Percentiles rank a stretch among this genome's conserved stretches.
These are phyloP conservation scores for Fregetta grallaria DNA, from an alignment of 2,113 vertebrate genomes.

Conservation along the genomic window DNA sequence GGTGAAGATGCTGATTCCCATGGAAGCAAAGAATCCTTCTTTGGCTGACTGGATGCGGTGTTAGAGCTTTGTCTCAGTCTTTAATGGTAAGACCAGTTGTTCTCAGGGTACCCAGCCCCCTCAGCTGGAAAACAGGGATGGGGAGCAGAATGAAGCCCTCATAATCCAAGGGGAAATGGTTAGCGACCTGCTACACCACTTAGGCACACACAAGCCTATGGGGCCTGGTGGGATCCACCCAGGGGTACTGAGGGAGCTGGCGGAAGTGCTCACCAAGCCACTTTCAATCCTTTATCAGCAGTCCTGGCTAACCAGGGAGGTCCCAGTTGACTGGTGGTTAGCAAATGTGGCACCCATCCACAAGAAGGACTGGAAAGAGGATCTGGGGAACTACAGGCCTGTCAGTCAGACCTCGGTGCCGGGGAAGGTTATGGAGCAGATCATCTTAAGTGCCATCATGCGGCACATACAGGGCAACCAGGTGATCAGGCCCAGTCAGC, in stretches of 20 bases:
- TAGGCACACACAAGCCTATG: neutral
- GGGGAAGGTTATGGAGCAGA: neutral
- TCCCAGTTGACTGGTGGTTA: neutral
- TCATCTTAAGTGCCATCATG: neutral
- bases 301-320: neutral
- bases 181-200: neutral
- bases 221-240: neutral
- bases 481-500: neutral
- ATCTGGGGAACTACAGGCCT: neutral
- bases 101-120: neutral
- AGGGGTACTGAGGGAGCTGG: neutral
- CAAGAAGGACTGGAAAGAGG: neutral
- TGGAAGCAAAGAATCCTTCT: neutral
- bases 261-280: neutral
- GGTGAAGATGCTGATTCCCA: neutral
- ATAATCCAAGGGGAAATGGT: neutral
- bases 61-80: neutral
- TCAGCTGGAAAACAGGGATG: neutral
- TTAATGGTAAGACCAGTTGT: neutral
- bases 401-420: fast-evolving
- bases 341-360: neutral
- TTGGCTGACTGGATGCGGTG: neutral
- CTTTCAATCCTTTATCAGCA: neutral
- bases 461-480: fast-evolving
- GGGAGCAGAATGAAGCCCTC: neutral